A percentile compares a stretch with the other conserved stretches of the same genome.
Conservation (phyloP, 2,888 invertebrate species). For the Lampropteryx suffumata region DNA sequence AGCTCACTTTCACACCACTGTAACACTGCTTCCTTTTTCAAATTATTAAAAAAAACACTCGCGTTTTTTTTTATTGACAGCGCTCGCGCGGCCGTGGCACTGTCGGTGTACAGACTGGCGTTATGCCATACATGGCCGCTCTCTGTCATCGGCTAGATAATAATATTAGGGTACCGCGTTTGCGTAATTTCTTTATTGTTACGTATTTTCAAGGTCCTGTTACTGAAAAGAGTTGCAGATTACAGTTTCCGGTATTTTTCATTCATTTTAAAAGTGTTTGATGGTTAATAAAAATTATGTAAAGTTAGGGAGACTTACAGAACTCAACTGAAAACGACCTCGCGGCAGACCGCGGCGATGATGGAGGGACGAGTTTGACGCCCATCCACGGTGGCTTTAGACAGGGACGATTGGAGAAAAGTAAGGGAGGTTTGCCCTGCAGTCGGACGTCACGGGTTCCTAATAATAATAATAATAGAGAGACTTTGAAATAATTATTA, state of each 20-base stretch:
- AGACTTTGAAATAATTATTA: too few species aligned
- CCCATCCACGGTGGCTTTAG: too few species aligned
- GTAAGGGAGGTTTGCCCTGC: too few species aligned
- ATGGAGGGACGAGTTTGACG: too few species aligned
- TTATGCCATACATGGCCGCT: conserved; percentile 31
- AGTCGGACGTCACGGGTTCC: too few species aligned
- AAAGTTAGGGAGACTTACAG: too few species aligned
- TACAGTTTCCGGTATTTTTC: neutral
- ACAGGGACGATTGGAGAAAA: too few species aligned
- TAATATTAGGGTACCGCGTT: conserved; percentile 30
- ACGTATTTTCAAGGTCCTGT: conserved; percentile 17
- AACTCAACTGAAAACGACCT: too few species aligned
- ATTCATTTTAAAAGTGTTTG: too few species aligned
- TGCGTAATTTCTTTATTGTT: conserved; percentile 20
- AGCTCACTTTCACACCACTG: conserved; percentile 21
- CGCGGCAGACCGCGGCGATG: too few species aligned
- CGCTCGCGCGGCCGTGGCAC: conserved; percentile 28
- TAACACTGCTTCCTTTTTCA: conserved; percentile 31
- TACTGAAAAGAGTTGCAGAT: neutral
- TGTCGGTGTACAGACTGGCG: conserved; percentile 21
- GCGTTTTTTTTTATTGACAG: conserved; percentile 30
- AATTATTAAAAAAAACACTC: conserved; percentile 16
- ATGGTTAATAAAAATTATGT: too few species aligned
- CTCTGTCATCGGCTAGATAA: conserved; percentile 36
- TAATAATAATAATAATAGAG: too few species aligned